Conservation (phyloP, 2,797 vertebrate genomes). For the Octomys mimax region DNA sequence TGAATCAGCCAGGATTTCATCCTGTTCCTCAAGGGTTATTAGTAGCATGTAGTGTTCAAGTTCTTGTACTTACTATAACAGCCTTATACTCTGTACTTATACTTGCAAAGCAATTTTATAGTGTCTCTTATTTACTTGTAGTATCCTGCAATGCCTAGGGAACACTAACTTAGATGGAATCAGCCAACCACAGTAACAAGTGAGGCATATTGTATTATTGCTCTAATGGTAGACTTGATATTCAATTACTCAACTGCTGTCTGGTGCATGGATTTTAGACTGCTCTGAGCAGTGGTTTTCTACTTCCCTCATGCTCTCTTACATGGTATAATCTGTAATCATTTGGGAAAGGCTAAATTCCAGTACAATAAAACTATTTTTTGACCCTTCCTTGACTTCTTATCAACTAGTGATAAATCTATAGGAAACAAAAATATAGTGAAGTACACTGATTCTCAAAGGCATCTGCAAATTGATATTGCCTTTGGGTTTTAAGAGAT, state of each 20-base stretch:
- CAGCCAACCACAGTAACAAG: conserved; percentile 76
- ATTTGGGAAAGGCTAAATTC: conserved; percentile 70
- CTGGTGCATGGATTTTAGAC: conserved; percentile 63
- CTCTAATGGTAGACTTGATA: conserved; percentile 77
- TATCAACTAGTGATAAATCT: conserved; percentile 51
- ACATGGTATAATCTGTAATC: conserved; percentile 39
- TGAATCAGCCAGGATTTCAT: conserved; percentile 33
- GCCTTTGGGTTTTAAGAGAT: conserved; percentile 14
- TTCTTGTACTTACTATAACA: conserved; percentile 65
- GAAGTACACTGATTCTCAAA: neutral
- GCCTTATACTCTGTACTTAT: conserved; percentile 70
- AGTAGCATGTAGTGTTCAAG: conserved; percentile 30
- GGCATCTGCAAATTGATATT: neutral
- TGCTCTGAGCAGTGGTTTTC: conserved; percentile 68
- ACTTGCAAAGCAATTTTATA: conserved; percentile 77
- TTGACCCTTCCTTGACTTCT: conserved; percentile 4
- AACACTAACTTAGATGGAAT: conserved; percentile 76
- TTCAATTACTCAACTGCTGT: conserved; percentile 73
- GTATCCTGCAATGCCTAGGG: conserved; percentile 70
- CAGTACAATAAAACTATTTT: conserved; percentile 51
- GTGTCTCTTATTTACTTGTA: conserved; percentile 78
- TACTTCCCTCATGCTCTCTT: neutral
- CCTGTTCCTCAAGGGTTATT: conserved; percentile 61
- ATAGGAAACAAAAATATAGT: neutral
- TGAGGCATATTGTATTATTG: conserved; percentile 75